These are phyloP conservation scores for Petromus typicus DNA, from an alignment of 2,113 vertebrate genomes.

Conservation along the genomic window DNA sequence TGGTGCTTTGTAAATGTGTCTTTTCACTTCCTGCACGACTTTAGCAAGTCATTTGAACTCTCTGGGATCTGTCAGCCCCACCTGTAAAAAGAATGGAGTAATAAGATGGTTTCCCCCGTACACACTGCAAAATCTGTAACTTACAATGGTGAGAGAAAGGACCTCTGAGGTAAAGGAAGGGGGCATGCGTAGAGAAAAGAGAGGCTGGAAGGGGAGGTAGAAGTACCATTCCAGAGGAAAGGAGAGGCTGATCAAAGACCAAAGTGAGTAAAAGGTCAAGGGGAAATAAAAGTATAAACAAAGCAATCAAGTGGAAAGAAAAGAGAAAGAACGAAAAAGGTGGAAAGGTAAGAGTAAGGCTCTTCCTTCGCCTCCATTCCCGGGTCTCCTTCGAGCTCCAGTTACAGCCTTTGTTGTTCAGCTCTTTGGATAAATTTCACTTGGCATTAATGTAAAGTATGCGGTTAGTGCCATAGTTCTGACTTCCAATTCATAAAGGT, in stretches of 20 bases:
- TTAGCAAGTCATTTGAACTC: background rate
- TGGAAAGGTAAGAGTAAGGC: background rate
- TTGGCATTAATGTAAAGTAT: constrained; percentile 33
- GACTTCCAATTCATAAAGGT: constrained; percentile 51
- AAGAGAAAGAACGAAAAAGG: background rate
- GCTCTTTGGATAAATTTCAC: constrained; percentile 58
- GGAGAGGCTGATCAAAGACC: background rate
- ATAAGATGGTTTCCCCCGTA: background rate
- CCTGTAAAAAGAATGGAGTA: background rate
- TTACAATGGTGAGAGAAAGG: background rate
- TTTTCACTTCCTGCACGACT: background rate
- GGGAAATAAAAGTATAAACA: background rate
- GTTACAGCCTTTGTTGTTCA: constrained; percentile 36
- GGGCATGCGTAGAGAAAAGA: background rate
- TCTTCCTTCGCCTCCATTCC: background rate
- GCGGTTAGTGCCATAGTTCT: constrained; percentile 47
- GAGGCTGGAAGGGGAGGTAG: background rate
- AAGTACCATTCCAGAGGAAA: background rate
- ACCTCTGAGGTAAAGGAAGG: background rate
- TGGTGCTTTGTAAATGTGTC: background rate
- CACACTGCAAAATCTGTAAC: background rate
- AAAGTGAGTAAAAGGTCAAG: background rate
- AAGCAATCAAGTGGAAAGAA: background rate
- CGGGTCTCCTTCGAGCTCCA: background rate
- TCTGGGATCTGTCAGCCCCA: background rate